Conservation (phyloP, 2,113 vertebrate species). For the Cyphotilapia sp. region DNA sequence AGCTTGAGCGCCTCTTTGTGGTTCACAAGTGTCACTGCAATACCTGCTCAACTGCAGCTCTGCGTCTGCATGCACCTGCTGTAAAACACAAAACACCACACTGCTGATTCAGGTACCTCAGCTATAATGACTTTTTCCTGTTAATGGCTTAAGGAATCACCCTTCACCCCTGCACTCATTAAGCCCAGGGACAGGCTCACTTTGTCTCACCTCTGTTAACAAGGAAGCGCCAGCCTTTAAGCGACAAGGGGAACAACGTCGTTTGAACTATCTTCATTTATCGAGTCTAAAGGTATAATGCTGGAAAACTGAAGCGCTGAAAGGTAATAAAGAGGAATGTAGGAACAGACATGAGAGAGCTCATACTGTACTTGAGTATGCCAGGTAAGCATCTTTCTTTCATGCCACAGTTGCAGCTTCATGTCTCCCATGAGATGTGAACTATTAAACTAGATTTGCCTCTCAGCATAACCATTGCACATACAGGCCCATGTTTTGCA, state of each 20-base stretch:
- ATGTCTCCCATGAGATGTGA: neutral
- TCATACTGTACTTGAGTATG: neutral
- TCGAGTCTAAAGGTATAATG: neutral
- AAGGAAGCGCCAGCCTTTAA: neutral
- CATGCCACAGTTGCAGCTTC: neutral
- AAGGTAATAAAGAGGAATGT: neutral
- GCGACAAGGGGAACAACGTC: neutral
- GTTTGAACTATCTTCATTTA: neutral
- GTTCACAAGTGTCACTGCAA: conserved; percentile 13
- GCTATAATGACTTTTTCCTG: neutral
- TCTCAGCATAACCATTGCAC: neutral
- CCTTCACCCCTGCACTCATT: neutral
- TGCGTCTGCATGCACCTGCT: neutral
- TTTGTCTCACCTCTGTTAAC: neutral
- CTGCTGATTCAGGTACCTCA: neutral
- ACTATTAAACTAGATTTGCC: neutral
- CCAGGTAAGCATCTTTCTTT: neutral
- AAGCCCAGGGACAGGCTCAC: neutral
- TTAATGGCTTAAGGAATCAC: neutral
- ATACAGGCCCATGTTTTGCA: neutral
- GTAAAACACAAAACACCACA: neutral
- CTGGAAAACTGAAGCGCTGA: neutral
- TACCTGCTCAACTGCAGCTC: neutral
- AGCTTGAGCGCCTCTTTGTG: conserved; percentile 29
- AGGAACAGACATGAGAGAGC: neutral